A percentile compares a stretch with the other conserved stretches of the same genome.
These are phyloP conservation scores for Colaptes auratus DNA, from an alignment of 2,113 vertebrate genomes.

Conservation along the genomic window DNA sequence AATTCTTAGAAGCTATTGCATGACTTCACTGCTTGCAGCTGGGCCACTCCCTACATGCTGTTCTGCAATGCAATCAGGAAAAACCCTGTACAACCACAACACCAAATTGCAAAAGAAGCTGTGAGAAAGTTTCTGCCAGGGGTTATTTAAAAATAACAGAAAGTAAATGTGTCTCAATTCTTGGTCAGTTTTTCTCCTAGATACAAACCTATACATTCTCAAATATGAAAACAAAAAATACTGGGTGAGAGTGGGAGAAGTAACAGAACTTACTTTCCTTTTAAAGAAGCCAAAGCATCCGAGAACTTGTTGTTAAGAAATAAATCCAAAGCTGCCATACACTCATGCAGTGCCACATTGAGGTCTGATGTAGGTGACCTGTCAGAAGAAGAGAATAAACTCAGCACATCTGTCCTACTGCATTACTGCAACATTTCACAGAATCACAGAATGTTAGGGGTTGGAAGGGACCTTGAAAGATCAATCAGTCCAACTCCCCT, in stretches of 20 bases:
- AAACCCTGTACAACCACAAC: not conserved
- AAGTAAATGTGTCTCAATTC: not conserved
- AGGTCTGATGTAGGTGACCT: slow-evolving; percentile 83
- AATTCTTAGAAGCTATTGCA: not conserved
- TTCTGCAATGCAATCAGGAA: not conserved
- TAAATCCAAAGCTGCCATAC: slow-evolving; percentile 91
- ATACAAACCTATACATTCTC: not conserved
- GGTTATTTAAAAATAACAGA: not conserved
- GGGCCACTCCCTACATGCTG: not conserved
- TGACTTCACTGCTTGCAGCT: not conserved
- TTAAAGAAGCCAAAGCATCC: slow-evolving; percentile 86
- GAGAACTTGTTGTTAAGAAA: slow-evolving; percentile 95
- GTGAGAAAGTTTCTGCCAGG: slow-evolving; percentile 16
- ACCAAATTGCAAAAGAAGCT: slow-evolving; percentile 3
- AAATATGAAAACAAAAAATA: not conserved
- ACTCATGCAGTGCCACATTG: slow-evolving; percentile 88
- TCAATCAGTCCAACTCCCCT: no score
- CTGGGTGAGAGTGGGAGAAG: not conserved
- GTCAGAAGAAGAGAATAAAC: slow-evolving; percentile 16
- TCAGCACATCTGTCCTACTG: not conserved
- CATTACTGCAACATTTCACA: not conserved
- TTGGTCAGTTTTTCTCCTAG: not conserved
- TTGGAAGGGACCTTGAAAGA: no score
- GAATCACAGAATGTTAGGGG: no score
- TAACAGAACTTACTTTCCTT: slow-evolving; percentile 81